phyloP scores from a whole-genome alignment of 2,888 invertebrate genomes.

The Corbicula japonica region DNA sequence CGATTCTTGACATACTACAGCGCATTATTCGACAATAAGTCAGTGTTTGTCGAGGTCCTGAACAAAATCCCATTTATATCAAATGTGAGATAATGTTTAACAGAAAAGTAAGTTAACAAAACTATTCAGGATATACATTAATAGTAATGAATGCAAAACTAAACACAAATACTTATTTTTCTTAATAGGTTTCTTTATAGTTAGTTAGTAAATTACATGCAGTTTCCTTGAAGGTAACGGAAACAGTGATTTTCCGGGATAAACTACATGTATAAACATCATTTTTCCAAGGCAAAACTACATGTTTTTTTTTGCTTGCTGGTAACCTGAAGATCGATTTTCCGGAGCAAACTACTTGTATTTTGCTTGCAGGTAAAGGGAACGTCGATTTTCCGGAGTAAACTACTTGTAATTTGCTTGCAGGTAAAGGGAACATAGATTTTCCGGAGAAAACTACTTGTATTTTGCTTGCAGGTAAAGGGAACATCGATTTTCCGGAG shows the following conservation, averaged over 20 bases:
- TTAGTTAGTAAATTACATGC: too few relatives aligned
- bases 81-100: too few relatives aligned
- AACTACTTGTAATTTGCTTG: not conserved
- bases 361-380: not conserved
- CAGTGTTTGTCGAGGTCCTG: too few relatives aligned
- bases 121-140: too few relatives aligned
- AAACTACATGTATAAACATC: not conserved
- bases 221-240: too few relatives aligned
- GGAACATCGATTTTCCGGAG: not conserved
- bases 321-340: not conserved
- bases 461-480: not conserved
- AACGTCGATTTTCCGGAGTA: not conserved
- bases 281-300: not conserved
- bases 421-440: not conserved
- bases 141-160: too few relatives aligned
- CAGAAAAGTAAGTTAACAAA: too few relatives aligned
- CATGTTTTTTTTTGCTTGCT: not conserved
- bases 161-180: too few relatives aligned
- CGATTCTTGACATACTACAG: too few relatives aligned
- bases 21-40: too few relatives aligned
- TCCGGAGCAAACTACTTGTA: not conserved
- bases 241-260: not conserved
- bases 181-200: too few relatives aligned
- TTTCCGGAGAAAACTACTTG: not conserved
- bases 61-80: too few relatives aligned